Base-by-base conservation (phyloP, 2,888 invertebrate genomes). In the Ophion obscuratus region DNA sequence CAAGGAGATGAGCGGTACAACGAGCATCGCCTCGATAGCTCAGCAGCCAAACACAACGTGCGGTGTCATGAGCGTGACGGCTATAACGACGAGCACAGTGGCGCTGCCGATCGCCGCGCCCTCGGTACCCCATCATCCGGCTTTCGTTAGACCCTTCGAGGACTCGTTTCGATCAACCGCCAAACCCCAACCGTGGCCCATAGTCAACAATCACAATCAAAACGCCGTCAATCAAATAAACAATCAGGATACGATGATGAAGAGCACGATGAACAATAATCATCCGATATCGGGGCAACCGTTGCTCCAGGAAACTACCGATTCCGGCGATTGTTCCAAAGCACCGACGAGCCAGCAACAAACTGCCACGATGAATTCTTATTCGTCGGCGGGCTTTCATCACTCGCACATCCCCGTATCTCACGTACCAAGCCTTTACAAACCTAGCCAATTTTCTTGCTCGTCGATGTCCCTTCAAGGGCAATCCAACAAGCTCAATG, bases 91-190 rank as follows among this genome's bases (percentile, higher is more conserved):
- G 14, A 81, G 81, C 27, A 80, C 82, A 31, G 75, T 68, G 0
- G 79, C 82, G 24, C 74, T 73, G 0, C 31, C 86, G 11, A 57
- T 11, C 31, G 57, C 44, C 40, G 24, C 59, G 24, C 44, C 36
- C 44, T 62, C 77, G 57, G 10, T 59, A 10, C 24, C 77, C 3
- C 78, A 68, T 44, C 93, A 92, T 76, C 93, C 93, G 20, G 89
- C 92, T 11, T 94, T 94, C 80, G 94, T 94, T 27, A 90, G 94
- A 44, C 94, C 94, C 0, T 94, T 94, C 85, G 94, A 94, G 78
- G 94, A 94, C 78, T 93, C 92, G 5, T 93, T 94, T 86, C 90
- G 92, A 7, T 89, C 92, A n/a, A 89, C 91, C 24, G 91, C 91
- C n/a, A 92, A 92, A 36, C 89, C 90, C 1, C 92, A 91, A 27